Conservation (phyloP, 2,113 vertebrate genomes). For the Caloenas nicobarica region DNA sequence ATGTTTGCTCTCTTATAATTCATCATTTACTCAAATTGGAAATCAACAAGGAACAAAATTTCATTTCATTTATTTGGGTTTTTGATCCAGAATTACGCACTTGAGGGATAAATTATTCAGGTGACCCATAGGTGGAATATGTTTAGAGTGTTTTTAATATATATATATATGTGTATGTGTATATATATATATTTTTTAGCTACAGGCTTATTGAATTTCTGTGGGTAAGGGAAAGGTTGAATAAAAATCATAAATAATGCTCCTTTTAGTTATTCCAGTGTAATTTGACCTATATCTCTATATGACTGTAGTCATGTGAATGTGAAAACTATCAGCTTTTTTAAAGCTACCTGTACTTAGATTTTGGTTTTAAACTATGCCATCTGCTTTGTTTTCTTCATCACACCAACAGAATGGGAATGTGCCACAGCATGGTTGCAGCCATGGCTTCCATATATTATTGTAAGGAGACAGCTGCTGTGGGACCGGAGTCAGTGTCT, state of each 20-base stretch:
- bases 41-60: not conserved
- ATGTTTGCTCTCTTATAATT: not conserved
- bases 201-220: not conserved
- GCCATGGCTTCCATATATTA: constrained; percentile 82
- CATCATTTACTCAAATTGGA: not conserved
- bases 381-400: not conserved
- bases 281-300: not conserved
- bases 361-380: not conserved
- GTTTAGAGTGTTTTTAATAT: not conserved
- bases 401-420: constrained; percentile 86
- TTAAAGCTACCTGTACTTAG: not conserved
- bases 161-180: too few relatives aligned
- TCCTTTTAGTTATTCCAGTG: not conserved
- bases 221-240: not conserved
- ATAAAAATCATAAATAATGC: not conserved
- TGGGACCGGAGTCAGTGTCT: constrained; percentile 61
- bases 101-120: not conserved
- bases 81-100: not conserved
- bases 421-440: constrained; percentile 87
- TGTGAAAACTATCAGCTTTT: not conserved
- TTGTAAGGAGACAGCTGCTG: constrained; percentile 77
- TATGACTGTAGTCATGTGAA: not conserved
- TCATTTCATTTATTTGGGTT: not conserved
- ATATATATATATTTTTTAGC: too few relatives aligned
- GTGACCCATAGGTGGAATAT: not conserved